Percentiles rank a stretch among this genome's conserved stretches.
Conservation (phyloP, 2,797 vertebrate species). For the Ctenopoma kingsleyae region DNA sequence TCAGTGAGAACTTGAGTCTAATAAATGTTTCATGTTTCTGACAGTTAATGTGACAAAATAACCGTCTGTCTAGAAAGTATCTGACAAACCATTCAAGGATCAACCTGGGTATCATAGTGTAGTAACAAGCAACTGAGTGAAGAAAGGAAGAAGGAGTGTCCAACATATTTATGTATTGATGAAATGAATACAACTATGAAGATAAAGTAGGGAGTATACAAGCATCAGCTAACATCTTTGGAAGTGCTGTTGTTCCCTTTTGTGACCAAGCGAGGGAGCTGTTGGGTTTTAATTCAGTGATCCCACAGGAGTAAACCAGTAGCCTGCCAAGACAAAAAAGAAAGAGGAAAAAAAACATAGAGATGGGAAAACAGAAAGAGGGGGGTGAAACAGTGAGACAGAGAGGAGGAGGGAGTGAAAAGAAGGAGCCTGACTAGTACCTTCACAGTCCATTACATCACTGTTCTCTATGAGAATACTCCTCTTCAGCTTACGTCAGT, state of each 20-base stretch:
- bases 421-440: conserved; percentile 69
- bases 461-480: conserved; percentile 70
- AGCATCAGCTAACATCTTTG: background rate
- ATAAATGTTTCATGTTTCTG: conserved; percentile 75
- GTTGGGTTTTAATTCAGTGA: conserved; percentile 72
- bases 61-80: conserved; percentile 61
- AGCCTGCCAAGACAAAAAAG: conserved; percentile 67
- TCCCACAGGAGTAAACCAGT: conserved; percentile 72
- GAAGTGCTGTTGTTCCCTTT: conserved; percentile 41
- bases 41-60: conserved; percentile 75
- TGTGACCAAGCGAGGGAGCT: conserved; percentile 72
- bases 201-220: background rate
- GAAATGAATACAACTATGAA: conserved; percentile 5
- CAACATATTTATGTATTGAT: conserved; percentile 11
- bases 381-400: conserved; percentile 51
- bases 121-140: conserved; percentile 12
- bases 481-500: conserved; percentile 74
- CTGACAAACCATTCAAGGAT: conserved; percentile 58
- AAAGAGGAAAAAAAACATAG: conserved; percentile 30
- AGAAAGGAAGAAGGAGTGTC: conserved; percentile 9
- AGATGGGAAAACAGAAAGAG: conserved; percentile 47
- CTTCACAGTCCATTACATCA: conserved; percentile 82
- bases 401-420: conserved; percentile 59
- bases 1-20: conserved; percentile 65
- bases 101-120: conserved; percentile 40